These are phyloP conservation scores for Phocoena sinus DNA, from an alignment of 2,113 vertebrate species.

Conservation along the genomic window DNA sequence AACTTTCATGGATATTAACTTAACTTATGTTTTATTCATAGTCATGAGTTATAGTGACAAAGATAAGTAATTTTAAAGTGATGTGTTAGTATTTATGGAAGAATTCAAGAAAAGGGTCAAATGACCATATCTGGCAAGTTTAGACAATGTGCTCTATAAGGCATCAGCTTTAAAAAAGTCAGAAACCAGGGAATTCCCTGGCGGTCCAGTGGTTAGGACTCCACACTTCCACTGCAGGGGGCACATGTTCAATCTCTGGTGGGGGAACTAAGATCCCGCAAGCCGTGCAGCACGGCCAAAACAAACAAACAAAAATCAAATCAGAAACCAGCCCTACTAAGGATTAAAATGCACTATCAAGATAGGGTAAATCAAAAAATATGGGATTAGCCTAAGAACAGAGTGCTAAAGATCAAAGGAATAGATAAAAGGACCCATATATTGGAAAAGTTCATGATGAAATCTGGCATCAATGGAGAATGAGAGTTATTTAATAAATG, in stretches of 20 bases:
- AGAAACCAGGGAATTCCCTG: not conserved
- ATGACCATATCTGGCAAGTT: not conserved
- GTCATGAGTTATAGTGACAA: not conserved
- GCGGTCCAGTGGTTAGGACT: no score
- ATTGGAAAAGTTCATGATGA: not conserved
- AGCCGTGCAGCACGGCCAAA: no score
- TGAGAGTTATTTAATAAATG: not conserved
- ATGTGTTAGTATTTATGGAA: not conserved
- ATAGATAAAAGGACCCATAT: not conserved
- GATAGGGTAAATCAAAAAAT: not conserved
- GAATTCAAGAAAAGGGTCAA: not conserved
- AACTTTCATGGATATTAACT: not conserved
- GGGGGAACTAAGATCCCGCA: no score
- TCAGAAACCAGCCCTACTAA: not conserved
- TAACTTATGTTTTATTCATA: not conserved
- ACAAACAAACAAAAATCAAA: not conserved
- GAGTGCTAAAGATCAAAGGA: not conserved
- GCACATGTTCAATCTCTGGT: no score
- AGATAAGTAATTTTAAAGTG: not conserved
- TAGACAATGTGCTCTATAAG: not conserved
- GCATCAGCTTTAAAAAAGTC: not conserved
- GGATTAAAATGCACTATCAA: not conserved
- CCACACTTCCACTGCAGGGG: no score
- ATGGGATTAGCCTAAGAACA: not conserved
- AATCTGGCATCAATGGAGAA: not conserved